These are phyloP conservation scores for Punctoribates punctum DNA, from an alignment of 2,888 invertebrate species.

Conservation along the genomic window DNA sequence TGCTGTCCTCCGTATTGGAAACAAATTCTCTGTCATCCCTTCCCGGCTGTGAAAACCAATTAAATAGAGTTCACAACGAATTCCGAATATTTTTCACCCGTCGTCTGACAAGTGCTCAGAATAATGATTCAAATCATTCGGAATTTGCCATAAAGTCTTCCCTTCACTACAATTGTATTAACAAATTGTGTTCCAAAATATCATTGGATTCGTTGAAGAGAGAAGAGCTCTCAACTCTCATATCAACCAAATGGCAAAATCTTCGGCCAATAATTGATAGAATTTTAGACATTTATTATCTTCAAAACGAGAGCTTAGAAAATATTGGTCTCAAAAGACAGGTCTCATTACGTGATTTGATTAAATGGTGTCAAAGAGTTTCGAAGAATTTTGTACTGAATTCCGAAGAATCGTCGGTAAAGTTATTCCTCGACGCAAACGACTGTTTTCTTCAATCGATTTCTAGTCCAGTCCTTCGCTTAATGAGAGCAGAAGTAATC, in stretches of 20 bases:
- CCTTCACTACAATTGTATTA: conserved; percentile 47
- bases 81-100: conserved; percentile 45
- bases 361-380: conserved; percentile 83
- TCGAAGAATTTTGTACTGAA: conserved; percentile 67
- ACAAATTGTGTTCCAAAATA: conserved; percentile 73
- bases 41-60: conserved; percentile 39
- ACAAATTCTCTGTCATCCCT: conserved; percentile 62
- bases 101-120: conserved; percentile 19
- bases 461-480: conserved; percentile 58
- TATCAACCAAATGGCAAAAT: conserved; percentile 62
- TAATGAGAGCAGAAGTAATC: conserved; percentile 68
- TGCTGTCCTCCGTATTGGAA: conserved; percentile 78
- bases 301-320: conserved; percentile 52
- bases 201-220: conserved; percentile 73
- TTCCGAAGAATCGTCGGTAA: conserved; percentile 50
- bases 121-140: conserved; percentile 42
- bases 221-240: conserved; percentile 64
- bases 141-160: conserved; percentile 39
- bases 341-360: conserved; percentile 64
- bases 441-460: conserved; percentile 85
- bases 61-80: conserved; percentile 37
- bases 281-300: conserved; percentile 78
- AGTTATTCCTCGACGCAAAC: conserved; percentile 77
- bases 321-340: conserved; percentile 47
- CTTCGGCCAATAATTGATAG: conserved; percentile 68